phyloP scores from a whole-genome alignment of 2,888 invertebrate species.

The Amphipyra berbera region DNA sequence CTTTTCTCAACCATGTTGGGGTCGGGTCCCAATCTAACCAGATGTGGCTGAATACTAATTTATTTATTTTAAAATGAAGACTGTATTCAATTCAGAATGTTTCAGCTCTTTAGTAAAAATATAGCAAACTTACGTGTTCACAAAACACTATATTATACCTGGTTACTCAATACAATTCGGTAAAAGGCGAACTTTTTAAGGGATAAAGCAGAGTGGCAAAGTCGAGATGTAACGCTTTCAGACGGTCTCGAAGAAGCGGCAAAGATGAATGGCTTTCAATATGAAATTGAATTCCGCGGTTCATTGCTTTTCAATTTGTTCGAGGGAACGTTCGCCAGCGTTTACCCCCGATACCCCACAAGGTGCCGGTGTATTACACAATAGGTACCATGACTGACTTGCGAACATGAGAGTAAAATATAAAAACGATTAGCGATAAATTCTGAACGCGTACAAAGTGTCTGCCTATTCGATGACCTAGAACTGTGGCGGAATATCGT shows the following conservation, averaged over 20 bases:
- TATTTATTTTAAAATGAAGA: neutral
- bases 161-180: slow-evolving; percentile 62
- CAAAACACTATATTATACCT: slow-evolving; percentile 52
- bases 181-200: slow-evolving; percentile 81
- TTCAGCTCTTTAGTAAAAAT: slow-evolving; percentile 14
- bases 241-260: slow-evolving; percentile 86
- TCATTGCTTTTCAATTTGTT: slow-evolving; percentile 91
- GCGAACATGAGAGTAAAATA: slow-evolving; percentile 58
- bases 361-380: slow-evolving; percentile 77
- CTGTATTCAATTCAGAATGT: neutral
- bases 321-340: slow-evolving; percentile 84
- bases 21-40: too few species aligned
- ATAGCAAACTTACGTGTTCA: slow-evolving; percentile 15
- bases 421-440: slow-evolving; percentile 56
- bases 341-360: slow-evolving; percentile 79
- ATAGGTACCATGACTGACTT: slow-evolving; percentile 68
- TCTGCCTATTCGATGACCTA: slow-evolving; percentile 34
- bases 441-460: slow-evolving; percentile 44
- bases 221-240: slow-evolving; percentile 87
- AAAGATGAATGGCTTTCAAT: slow-evolving; percentile 91
- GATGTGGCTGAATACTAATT: too few species aligned
- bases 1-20: too few species aligned
- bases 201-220: slow-evolving; percentile 82
- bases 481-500: slow-evolving; percentile 32
- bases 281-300: slow-evolving; percentile 93